phyloP scores from a whole-genome alignment of 2,888 invertebrate species.

The Epistrophe grossulariae region DNA sequence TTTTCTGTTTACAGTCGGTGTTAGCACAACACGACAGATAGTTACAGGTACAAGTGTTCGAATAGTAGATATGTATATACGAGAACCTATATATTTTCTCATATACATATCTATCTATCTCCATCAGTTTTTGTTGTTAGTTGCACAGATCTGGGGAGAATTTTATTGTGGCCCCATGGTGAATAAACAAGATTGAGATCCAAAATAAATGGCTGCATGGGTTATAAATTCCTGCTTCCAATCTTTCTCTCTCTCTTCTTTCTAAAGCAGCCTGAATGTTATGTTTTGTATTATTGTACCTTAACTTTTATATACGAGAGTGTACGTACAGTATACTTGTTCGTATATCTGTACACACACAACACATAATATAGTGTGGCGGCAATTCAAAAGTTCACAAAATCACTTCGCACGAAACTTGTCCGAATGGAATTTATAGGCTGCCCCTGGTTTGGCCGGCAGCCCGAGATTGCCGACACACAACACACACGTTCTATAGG shows the following conservation, averaged over 20 bases:
- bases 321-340: not conserved
- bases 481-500: slow-evolving; percentile 26
- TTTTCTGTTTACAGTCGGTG: slow-evolving; percentile 64
- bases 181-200: slow-evolving; percentile 75
- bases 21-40: slow-evolving; percentile 74
- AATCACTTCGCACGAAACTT: slow-evolving; percentile 75
- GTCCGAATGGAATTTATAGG: slow-evolving; percentile 72
- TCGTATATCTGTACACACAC: not conserved
- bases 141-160: slow-evolving; percentile 57
- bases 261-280: slow-evolving; percentile 37
- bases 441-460: slow-evolving; percentile 31
- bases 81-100: not conserved
- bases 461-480: not conserved
- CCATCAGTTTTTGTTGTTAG: slow-evolving; percentile 35
- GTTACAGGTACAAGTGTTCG: slow-evolving; percentile 65
- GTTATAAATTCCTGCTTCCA: slow-evolving; percentile 72
- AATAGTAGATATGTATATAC: slow-evolving; percentile 14
- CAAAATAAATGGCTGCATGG: slow-evolving; percentile 74
- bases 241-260: slow-evolving; percentile 39
- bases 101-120: slow-evolving; percentile 23
- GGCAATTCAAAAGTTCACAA: slow-evolving; percentile 74
- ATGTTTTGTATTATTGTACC: slow-evolving; percentile 7
- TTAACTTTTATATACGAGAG: not conserved
- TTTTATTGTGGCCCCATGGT: slow-evolving; percentile 75
- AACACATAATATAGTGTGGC: slow-evolving; percentile 36